Conservation (phyloP, 2,888 invertebrate genomes). For the Drosophila macrothrix region DNA sequence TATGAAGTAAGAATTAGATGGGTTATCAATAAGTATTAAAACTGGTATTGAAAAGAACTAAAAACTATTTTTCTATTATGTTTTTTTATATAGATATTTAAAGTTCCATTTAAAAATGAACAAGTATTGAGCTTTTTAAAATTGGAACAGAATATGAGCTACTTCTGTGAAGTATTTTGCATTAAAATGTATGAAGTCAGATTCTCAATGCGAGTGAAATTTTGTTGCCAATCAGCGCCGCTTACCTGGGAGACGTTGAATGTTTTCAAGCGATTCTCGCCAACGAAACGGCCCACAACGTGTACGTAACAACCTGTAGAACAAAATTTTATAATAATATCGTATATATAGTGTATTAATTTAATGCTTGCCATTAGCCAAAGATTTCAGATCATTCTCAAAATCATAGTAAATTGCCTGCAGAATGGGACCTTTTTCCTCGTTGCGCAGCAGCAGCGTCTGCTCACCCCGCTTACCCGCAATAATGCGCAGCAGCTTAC, state of each 20-base stretch:
- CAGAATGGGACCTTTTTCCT: conserved; percentile 77
- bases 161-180: conserved; percentile 60
- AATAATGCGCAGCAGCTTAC: conserved; percentile 75
- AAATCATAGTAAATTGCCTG: conserved; percentile 83
- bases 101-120: not conserved
- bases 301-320: conserved; percentile 72
- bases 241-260: conserved; percentile 71
- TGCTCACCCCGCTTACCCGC: conserved; percentile 77
- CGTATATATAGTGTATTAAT: no score
- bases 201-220: conserved; percentile 80
- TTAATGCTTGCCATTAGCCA: conserved; percentile 42
- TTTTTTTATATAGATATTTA: not conserved
- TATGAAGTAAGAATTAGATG: not conserved
- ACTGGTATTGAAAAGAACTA: not conserved
- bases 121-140: not conserved
- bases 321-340: not conserved
- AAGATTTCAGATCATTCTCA: conserved; percentile 51
- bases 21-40: not conserved
- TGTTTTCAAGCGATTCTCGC: conserved; percentile 76
- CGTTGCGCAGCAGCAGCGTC: conserved; percentile 74
- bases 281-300: conserved; percentile 77
- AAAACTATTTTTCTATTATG: conserved; percentile 1
- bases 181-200: conserved; percentile 77
- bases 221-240: conserved; percentile 46
- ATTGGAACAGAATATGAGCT: not conserved